Conservation (phyloP, 2,888 invertebrate species). For the Ypsolopha scabrella region DNA sequence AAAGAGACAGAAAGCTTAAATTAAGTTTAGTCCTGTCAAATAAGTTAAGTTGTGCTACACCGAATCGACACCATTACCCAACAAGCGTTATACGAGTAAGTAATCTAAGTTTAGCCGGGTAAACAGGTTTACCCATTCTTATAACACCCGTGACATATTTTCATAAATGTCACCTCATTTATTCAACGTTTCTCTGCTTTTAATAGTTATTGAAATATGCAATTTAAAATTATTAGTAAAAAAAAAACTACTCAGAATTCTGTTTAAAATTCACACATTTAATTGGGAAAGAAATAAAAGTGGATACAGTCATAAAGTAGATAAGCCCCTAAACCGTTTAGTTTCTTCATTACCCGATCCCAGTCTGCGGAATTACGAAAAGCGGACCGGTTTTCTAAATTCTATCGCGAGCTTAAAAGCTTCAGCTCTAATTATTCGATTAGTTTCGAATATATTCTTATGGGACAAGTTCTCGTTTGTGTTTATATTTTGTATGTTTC, state of each 20-base stretch:
- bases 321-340: constrained; percentile 38
- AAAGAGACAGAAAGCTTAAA: too few species aligned
- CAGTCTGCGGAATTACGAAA: constrained; percentile 9
- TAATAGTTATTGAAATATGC: too few species aligned
- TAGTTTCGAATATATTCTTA: constrained; percentile 28
- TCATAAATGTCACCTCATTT: too few species aligned
- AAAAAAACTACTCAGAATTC: not conserved
- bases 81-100: too few species aligned
- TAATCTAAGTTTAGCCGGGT: too few species aligned
- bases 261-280: constrained; percentile 3
- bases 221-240: too few species aligned
- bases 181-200: too few species aligned
- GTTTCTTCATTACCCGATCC: constrained; percentile 26
- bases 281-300: constrained; percentile 22
- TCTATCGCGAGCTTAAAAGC: constrained; percentile 36
- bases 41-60: too few species aligned
- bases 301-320: constrained; percentile 37
- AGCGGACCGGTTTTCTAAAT: constrained; percentile 35
- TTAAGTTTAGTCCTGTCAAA: too few species aligned
- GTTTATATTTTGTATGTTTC: constrained; percentile 7
- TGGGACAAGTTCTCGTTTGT: constrained; percentile 18
- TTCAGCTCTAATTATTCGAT: constrained; percentile 40
- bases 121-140: too few species aligned
- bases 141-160: too few species aligned
- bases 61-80: too few species aligned